phyloP scores from a whole-genome alignment of 2,113 vertebrate species.

The Mesocricetus auratus region DNA sequence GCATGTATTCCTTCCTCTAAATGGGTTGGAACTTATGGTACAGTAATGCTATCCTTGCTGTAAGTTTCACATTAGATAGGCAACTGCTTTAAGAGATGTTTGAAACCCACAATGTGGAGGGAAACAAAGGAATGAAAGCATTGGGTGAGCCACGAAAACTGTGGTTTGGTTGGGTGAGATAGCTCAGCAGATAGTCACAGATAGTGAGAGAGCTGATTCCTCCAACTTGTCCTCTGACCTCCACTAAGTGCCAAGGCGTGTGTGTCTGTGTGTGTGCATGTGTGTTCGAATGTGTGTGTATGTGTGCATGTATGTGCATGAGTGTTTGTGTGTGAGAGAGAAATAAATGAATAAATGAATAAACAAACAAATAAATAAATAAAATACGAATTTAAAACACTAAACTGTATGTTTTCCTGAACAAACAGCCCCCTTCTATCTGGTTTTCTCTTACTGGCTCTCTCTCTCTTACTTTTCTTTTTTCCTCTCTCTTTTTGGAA shows the following conservation, averaged over 20 bases:
- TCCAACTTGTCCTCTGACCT: not conserved
- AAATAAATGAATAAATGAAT: not conserved
- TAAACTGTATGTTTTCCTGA: slow-evolving; percentile 7
- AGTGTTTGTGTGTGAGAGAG: no score
- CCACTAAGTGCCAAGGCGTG: not conserved
- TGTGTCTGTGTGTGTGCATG: no score
- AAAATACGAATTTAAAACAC: not conserved
- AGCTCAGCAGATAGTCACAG: not conserved
- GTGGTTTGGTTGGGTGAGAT: not conserved
- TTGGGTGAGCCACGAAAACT: not conserved
- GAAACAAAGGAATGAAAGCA: not conserved
- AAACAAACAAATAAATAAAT: no score
- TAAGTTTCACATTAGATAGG: not conserved
- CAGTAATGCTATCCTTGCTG: not conserved
- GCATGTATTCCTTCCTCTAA: not conserved
- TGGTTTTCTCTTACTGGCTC: not conserved
- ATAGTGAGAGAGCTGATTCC: not conserved
- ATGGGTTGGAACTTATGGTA: not conserved
- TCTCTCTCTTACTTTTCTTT: not conserved
- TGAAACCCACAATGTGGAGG: not conserved
- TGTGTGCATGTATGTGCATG: no score
- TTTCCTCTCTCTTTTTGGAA: not conserved
- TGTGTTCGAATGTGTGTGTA: no score
- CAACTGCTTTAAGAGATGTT: not conserved
- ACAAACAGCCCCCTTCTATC: slow-evolving; percentile 14